A percentile compares a stretch with the other conserved stretches of the same genome.
Conservation (phyloP, 1,140 invertebrate genomes). For the Aphelenchoides avenae region DNA sequence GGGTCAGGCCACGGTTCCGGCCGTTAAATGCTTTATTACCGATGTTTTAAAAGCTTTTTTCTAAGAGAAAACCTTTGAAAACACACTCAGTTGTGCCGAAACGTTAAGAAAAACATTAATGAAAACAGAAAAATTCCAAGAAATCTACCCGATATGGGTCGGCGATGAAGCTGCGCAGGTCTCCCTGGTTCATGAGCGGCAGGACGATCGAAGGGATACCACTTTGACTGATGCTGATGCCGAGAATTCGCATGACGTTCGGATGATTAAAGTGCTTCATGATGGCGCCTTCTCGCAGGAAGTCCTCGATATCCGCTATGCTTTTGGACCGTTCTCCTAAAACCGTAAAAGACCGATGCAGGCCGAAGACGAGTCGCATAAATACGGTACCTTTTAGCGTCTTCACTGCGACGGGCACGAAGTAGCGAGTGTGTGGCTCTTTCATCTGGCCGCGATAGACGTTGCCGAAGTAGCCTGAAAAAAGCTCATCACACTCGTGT, state of each 20-base stretch:
- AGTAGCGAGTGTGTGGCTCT: conserved; percentile 15
- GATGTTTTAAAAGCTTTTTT: too few species aligned
- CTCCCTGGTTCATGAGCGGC: conserved; percentile 54
- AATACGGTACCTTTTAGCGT: conserved; percentile 27
- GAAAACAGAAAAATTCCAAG: background rate
- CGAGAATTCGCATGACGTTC: too few species aligned
- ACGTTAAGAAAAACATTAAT: conserved; percentile 5
- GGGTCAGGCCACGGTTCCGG: too few species aligned
- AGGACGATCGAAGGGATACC: conserved; percentile 57
- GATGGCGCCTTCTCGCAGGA: conserved; percentile 52
- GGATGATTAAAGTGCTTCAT: conserved; percentile 54
- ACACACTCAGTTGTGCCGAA: conserved; percentile 14
- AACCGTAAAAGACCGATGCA: too few species aligned
- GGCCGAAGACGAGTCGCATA: too few species aligned
- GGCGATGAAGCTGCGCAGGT: conserved; percentile 48
- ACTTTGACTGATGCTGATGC: conserved; percentile 12
- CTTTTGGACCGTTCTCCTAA: too few species aligned
- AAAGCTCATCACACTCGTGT: too few species aligned
- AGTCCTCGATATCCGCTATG: conserved; percentile 43
- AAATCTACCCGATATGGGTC: conserved; percentile 51
- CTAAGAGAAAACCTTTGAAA: too few species aligned
- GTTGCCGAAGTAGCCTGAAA: conserved; percentile 30
- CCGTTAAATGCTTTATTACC: background rate
- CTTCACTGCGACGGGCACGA: conserved; percentile 21
- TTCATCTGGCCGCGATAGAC: conserved; percentile 24